Percentiles rank a stretch among this genome's conserved stretches.
These are phyloP conservation scores for Entomyzon cyanotis DNA, from an alignment of 2,113 vertebrate genomes.

Conservation along the genomic window DNA sequence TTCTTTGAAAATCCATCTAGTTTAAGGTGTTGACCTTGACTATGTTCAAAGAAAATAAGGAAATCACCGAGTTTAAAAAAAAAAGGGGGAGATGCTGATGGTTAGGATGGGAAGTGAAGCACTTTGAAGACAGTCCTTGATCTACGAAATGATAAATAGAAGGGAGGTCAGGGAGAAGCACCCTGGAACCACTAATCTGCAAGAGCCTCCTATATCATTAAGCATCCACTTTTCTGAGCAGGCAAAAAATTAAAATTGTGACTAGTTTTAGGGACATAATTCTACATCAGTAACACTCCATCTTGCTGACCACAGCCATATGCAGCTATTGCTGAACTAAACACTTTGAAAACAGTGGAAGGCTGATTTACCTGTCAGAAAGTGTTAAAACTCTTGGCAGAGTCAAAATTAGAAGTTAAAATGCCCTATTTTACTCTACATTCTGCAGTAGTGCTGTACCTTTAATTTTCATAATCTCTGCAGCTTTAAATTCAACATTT, in stretches of 20 bases:
- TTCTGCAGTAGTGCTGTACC: conserved; percentile 14
- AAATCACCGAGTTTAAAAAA: not conserved
- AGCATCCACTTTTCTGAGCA: not conserved
- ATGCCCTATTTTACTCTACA: not conserved
- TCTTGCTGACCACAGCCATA: not conserved
- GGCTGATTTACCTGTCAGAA: conserved; percentile 36
- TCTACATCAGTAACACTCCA: not conserved
- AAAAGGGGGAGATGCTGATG: not conserved
- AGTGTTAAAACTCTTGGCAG: not conserved
- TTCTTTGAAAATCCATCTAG: not conserved
- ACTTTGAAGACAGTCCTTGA: not conserved
- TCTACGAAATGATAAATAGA: not conserved
- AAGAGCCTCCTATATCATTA: not conserved
- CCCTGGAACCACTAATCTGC: not conserved
- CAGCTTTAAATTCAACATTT: conserved; percentile 74
- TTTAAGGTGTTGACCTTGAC: not conserved
- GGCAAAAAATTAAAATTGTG: not conserved
- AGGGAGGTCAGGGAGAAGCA: not conserved
- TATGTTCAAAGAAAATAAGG: not conserved
- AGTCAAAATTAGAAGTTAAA: conserved; percentile 42
- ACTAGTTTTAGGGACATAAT: not conserved
- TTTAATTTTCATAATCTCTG: conserved; percentile 75
- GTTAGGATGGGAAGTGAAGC: not conserved
- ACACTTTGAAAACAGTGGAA: conserved; percentile 47
- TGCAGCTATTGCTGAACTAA: conserved; percentile 39